Conservation (phyloP, 2,113 vertebrate species). For the Tachycineta bicolor region DNA sequence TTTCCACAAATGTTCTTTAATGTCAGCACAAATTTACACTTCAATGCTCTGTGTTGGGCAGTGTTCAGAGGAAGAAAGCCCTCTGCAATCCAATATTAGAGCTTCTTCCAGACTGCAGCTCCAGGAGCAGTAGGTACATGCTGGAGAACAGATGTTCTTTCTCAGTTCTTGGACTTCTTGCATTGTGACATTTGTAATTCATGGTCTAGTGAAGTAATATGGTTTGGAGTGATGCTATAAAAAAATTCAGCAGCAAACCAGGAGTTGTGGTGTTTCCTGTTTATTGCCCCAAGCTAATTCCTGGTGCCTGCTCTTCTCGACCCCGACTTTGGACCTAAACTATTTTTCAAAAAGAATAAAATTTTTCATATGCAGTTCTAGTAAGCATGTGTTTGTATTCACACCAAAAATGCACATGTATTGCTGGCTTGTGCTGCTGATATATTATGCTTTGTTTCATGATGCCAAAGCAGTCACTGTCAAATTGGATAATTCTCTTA, state of each 20-base stretch:
- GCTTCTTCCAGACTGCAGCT: neutral
- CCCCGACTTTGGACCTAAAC: neutral
- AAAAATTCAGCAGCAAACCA: neutral
- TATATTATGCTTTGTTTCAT: neutral
- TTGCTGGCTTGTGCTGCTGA: neutral
- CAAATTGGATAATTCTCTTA: neutral
- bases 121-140: neutral
- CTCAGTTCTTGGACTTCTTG: neutral
- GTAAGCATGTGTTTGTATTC: neutral
- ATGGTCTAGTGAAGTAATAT: neutral
- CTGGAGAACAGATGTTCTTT: neutral
- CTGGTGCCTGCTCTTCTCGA: neutral
- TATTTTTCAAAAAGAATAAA: neutral
- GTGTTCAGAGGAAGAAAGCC: neutral
- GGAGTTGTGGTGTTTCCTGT: neutral
- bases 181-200: neutral
- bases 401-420: neutral
- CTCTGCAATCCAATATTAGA: neutral
- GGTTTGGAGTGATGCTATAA: neutral
- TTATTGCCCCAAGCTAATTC: neutral
- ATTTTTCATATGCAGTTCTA: neutral
- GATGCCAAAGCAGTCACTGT: neutral
- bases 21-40: neutral
- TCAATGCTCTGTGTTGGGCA: neutral
- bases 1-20: neutral